These are phyloP conservation scores for Geococcyx californianus DNA, from an alignment of 2,113 vertebrate species.

Conservation along the genomic window DNA sequence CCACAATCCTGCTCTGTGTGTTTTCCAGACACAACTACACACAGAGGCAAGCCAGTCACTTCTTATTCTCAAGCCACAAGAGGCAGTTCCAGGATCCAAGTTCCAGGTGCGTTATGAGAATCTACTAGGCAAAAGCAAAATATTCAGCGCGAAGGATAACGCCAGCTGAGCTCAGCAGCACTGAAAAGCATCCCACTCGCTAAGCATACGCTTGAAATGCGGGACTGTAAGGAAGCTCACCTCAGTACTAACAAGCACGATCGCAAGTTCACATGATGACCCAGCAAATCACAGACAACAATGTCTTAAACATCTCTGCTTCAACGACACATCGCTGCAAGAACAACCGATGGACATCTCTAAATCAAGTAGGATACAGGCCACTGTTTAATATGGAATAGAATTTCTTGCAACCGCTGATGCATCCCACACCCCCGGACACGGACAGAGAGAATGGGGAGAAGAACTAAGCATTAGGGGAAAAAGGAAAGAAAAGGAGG, in stretches of 20 bases:
- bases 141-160: background rate
- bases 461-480: background rate
- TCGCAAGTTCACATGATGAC: rapidly evolving
- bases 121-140: background rate
- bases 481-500: background rate
- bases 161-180: background rate
- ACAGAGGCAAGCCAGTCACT: background rate
- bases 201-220: rapidly evolving
- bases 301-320: background rate
- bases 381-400: background rate
- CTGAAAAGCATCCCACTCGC: background rate
- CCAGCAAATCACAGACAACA: background rate
- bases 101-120: background rate
- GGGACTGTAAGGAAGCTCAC: too few relatives aligned
- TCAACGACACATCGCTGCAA: background rate
- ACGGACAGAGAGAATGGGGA: background rate
- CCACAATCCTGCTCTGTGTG: background rate
- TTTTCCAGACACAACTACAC: background rate
- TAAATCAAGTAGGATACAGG: background rate
- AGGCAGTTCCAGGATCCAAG: background rate
- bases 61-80: background rate
- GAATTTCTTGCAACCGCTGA: background rate
- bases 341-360: background rate
- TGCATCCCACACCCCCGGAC: background rate
- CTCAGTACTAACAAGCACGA: background rate